phyloP scores from a whole-genome alignment of 2,797 vertebrate genomes.

The Alectoris magna region DNA sequence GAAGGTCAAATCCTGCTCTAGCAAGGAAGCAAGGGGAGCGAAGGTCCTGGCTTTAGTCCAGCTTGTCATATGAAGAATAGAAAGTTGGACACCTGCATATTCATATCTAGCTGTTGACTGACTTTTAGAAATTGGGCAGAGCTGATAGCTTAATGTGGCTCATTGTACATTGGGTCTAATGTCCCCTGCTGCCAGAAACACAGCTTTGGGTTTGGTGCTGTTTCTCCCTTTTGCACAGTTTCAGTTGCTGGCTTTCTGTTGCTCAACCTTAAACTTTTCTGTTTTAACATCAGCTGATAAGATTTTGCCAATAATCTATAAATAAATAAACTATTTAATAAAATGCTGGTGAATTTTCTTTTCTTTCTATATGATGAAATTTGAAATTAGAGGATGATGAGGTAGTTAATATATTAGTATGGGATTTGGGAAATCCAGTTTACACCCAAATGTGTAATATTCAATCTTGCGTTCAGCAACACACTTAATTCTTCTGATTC shows the following conservation, averaged over 20 bases:
- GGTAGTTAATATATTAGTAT: neutral
- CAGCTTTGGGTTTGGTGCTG: neutral
- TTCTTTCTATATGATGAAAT: neutral
- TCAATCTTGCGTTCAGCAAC: neutral
- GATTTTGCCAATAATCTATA: neutral
- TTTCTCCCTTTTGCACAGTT: neutral
- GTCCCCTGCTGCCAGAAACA: neutral
- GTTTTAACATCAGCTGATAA: neutral
- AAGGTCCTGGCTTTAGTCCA: neutral
- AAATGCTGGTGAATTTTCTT: neutral
- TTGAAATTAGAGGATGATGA: neutral
- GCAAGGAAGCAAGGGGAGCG: neutral
- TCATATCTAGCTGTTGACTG: neutral
- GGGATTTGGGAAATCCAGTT: neutral
- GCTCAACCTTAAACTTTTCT: neutral
- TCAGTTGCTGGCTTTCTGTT: neutral
- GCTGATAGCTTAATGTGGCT: neutral
- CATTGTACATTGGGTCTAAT: neutral
- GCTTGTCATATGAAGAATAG: neutral
- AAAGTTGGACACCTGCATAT: neutral
- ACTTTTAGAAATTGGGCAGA: neutral
- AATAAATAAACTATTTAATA: neutral
- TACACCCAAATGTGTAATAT: neutral
- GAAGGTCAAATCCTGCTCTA: neutral
- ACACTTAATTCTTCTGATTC: neutral